These are phyloP conservation scores for Engraulis encrasicolus DNA, from an alignment of 2,113 vertebrate species.

Conservation along the genomic window DNA sequence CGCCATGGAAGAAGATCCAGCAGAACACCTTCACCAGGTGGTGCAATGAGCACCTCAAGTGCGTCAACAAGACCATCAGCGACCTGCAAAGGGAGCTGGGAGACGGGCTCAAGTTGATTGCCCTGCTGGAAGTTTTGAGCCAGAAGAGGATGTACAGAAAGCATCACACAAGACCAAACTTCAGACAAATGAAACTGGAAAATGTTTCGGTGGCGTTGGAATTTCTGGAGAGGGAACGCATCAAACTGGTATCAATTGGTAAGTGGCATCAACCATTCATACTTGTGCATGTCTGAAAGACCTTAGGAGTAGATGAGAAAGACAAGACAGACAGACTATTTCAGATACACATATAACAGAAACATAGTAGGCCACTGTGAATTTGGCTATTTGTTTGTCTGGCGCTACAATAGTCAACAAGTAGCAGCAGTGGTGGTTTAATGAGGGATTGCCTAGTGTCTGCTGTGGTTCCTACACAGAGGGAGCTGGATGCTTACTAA, in stretches of 20 bases:
- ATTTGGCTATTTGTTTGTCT: not conserved
- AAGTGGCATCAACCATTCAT: constrained; percentile 51
- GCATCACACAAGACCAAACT: constrained; percentile 90
- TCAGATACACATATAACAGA: not conserved
- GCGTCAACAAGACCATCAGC: constrained; percentile 82
- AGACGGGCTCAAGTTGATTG: constrained; percentile 91
- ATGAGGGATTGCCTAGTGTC: not conserved
- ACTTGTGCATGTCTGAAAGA: not conserved
- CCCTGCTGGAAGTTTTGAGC: constrained; percentile 91
- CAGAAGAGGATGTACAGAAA: constrained; percentile 98
- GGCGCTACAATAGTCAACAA: not conserved
- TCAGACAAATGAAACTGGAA: constrained; percentile 96
- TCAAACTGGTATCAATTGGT: constrained; percentile 97
- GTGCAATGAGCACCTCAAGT: constrained; percentile 94
- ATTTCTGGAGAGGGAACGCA: constrained; percentile 91
- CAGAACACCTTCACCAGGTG: constrained; percentile 97
- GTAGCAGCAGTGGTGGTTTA: not conserved
- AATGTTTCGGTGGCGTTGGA: constrained; percentile 95
- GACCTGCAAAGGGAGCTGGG: constrained; percentile 91
- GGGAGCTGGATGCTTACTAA: not conserved
- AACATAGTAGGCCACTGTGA: not conserved
- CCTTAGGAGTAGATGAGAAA: not conserved
- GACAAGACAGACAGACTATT: not conserved
- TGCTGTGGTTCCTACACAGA: not conserved
- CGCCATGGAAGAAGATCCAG: constrained; percentile 98